These are phyloP conservation scores for Dinomys branickii DNA, from an alignment of 2,113 vertebrate species.

Conservation along the genomic window DNA sequence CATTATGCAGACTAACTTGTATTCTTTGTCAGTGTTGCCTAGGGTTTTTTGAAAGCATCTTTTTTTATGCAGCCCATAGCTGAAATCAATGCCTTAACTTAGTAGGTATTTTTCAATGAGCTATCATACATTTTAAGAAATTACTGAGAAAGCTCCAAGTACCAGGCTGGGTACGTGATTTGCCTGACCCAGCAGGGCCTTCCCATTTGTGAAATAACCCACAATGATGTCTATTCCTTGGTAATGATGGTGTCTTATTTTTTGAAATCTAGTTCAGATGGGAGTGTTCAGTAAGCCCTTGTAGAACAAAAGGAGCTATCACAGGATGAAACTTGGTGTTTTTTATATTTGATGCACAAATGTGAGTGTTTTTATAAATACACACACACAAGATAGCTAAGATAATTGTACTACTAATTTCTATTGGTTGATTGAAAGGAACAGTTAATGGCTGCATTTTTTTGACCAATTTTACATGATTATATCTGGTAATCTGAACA, in stretches of 20 bases:
- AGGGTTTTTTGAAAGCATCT: constrained; percentile 33
- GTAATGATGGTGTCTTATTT: neutral
- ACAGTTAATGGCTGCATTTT: too few species aligned
- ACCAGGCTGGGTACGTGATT: neutral
- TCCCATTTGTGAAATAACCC: neutral
- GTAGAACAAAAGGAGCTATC: neutral
- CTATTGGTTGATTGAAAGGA: too few species aligned
- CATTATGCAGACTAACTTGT: neutral
- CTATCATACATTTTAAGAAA: constrained; percentile 38
- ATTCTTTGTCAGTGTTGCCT: constrained; percentile 21
- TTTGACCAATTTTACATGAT: too few species aligned
- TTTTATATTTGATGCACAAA: neutral
- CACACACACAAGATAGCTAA: too few species aligned
- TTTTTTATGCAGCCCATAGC: constrained; percentile 1
- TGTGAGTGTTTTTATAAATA: constrained; percentile 6
- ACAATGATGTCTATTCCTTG: neutral
- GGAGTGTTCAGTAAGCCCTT: neutral
- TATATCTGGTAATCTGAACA: too few species aligned
- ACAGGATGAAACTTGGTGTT: neutral
- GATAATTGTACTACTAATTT: too few species aligned
- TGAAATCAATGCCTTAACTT: constrained; percentile 37
- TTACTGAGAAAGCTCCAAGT: neutral
- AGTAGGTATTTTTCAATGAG: neutral
- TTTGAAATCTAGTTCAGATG: neutral
- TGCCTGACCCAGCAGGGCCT: neutral